Percentiles rank a stretch among this genome's conserved stretches.
phyloP scores from a whole-genome alignment of 2,888 invertebrate species.

The Drosophila phalerata region DNA sequence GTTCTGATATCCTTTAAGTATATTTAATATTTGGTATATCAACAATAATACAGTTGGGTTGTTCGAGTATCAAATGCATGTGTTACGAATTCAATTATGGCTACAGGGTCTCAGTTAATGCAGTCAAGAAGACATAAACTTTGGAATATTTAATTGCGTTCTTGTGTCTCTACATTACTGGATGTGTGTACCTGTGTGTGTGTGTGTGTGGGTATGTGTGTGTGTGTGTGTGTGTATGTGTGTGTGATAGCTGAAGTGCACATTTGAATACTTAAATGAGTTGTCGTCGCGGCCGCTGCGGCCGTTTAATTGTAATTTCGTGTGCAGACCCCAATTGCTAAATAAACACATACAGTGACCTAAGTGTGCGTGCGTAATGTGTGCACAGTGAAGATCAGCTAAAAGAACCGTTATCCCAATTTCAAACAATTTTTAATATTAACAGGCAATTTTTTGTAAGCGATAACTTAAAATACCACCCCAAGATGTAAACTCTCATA shows the following conservation, averaged over 20 bases:
- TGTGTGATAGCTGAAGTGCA: conserved; percentile 24
- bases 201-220: background rate
- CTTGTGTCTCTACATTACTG: conserved; percentile 6
- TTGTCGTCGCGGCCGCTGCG: conserved; percentile 40
- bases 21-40: too few species aligned
- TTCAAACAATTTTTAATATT: background rate
- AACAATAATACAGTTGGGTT: background rate
- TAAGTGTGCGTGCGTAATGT: conserved; percentile 26
- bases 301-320: conserved; percentile 73
- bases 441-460: background rate
- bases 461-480: background rate
- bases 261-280: conserved; percentile 54
- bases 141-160: conserved; percentile 43
- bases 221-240: conserved; percentile 7
- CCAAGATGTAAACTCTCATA: background rate
- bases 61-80: conserved; percentile 3
- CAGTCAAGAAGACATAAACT: conserved; percentile 44
- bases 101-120: background rate
- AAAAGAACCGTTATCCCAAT: background rate
- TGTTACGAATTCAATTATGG: background rate
- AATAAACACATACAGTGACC: conserved; percentile 50
- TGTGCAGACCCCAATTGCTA: conserved; percentile 60
- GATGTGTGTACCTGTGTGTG: conserved; percentile 2
- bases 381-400: conserved; percentile 32
- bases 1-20: too few species aligned